Base-by-base conservation (phyloP, 2,113 vertebrate genomes). In the Thryonomys swinderianus region DNA sequence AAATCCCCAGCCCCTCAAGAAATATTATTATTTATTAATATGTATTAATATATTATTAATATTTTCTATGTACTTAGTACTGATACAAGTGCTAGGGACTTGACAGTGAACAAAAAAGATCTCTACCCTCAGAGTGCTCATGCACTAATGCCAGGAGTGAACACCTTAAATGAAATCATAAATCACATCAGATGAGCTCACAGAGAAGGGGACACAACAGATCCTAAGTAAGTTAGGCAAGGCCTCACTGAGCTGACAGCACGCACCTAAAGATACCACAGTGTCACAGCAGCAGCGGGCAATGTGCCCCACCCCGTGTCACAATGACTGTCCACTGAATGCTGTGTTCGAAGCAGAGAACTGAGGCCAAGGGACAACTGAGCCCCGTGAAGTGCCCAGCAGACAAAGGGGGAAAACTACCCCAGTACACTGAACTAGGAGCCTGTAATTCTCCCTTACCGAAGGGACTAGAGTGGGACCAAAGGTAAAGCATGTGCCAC, bases 351-450 rank as follows among this genome's bases (percentile, higher is more conserved):
- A 21, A 74, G 59, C 42, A 2, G 86, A 40, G 37, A 74, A 30
- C 4, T 1, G 25, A 62, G n/a, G 25, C 45, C 76, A 83, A 85
- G 30, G 8, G 32, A 85, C 64, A 32, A 11, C 74, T 18, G 25
- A 85, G n/a, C 40, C 71, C 69, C 42, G 40, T 13, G n/a, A 48
- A 18, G 1, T 62, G 21, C n/a, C 45, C 10, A 5, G 59, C 37
- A 42, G 40, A 51, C 4, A 32, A 20, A 61, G 55, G 32, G 11
- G 20, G 64, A 42, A 82, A 21, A 55, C 20, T 42, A 10, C 25
- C 11, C 18, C 12, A 73, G 34, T 1, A 1, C 12, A 30, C 16
- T 0, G 1, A 11, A 8, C 1, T 5, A 55, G 23, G 8, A 32
- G 21, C 2, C 61, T 34, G 11, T 2, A 25, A 57, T 2, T 74